Evolutionary conservation across 92 coral and sea anemone genomes (phyloP), one percentile per base, ranked within the genome.

Genomic region (Phenganax subtilis): DNA sequence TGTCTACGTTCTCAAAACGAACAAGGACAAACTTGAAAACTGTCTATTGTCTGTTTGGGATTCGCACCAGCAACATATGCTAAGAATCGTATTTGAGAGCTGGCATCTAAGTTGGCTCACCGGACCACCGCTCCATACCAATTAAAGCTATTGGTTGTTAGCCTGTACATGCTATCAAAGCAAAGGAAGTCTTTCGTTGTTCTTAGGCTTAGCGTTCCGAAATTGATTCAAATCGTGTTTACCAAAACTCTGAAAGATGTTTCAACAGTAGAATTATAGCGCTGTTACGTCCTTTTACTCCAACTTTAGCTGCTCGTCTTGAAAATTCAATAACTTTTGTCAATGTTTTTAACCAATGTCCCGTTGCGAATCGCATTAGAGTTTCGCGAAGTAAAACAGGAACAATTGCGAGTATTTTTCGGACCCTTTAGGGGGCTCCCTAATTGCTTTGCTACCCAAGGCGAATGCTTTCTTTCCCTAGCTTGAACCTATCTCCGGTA

Each of bases 311-410:
- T 20, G 25, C 25, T 20, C 25, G 3, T 37, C 47, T 37, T 37
- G 47, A 37, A 37, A 37, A 37, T 37, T 37, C 47, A 37, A 37
- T 3, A 14, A 9, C n/a, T 17, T 17, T 12, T 75, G 54, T 12
- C 62, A 65, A 65, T 79, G 83, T 37, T 37, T 79, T 79, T 79
- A 68, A 37, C 20, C 53, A 37, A 20, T 79, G 73, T 56, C 83
- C 83, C 61, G 83, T 60, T 15, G 83, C 74, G 83, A 16, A 47
- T 1, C 71, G 54, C 83, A 79, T 79, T 79, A 79, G 63, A 63
- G 83, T 79, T 62, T 79, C 68, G 72, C 25, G 11, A 54, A 56
- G 57, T 62, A 63, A 51, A 55, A 65, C 11, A 65, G 9, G 20
- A 53, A 53, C 52, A 20, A 15, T 5, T 31, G 65, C 83, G 65